These are phyloP conservation scores for Corydoras maculifer DNA, from an alignment of 2,113 vertebrate genomes.

Conservation along the genomic window DNA sequence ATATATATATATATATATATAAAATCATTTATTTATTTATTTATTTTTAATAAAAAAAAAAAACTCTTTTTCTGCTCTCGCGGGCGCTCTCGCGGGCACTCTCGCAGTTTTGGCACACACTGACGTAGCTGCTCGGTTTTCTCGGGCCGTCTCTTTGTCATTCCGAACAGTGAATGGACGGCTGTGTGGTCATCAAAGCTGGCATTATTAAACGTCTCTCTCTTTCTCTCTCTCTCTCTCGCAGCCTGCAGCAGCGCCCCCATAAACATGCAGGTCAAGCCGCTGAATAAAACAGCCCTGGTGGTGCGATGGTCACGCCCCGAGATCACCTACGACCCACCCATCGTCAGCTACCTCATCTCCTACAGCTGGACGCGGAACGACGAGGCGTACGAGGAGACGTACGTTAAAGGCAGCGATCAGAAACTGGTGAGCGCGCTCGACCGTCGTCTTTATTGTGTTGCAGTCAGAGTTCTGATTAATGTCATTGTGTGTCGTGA, in stretches of 20 bases:
- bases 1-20: too few species aligned
- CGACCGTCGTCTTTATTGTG: too few species aligned
- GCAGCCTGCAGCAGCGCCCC: constrained; percentile 92
- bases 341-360: constrained; percentile 90
- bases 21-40: too few species aligned
- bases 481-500: too few species aligned
- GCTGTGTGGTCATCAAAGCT: neutral
- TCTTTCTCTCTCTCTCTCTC: neutral
- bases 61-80: too few species aligned
- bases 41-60: too few species aligned
- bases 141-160: constrained; percentile 6
- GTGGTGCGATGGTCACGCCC: constrained; percentile 89
- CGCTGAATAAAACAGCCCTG: constrained; percentile 80
- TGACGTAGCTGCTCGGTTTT: neutral
- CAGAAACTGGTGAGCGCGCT: constrained; percentile 77
- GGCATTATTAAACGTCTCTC: neutral
- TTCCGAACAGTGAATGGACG: neutral
- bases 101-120: neutral
- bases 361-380: constrained; percentile 97
- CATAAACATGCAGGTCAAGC: constrained; percentile 93
- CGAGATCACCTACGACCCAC: constrained; percentile 85
- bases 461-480: too few species aligned
- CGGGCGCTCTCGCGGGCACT: too few species aligned
- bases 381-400: constrained; percentile 91
- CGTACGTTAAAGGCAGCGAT: constrained; percentile 84